Percentiles rank a stretch among this genome's conserved stretches.
Conservation (phyloP, 2,113 vertebrate species). For the Lepus europaeus region DNA sequence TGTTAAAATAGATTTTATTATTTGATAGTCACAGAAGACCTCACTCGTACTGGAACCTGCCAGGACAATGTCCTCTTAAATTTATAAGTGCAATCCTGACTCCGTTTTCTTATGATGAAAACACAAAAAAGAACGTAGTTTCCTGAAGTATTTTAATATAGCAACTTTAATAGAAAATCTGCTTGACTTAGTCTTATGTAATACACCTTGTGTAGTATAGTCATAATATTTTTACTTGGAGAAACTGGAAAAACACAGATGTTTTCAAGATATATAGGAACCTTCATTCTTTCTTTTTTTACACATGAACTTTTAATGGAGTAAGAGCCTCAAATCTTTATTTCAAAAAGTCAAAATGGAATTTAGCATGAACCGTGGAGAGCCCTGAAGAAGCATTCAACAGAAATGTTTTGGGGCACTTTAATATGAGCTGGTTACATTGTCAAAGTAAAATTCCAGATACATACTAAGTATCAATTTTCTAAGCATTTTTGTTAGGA, state of each 20-base stretch:
- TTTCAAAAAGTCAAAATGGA: slow-evolving; percentile 37
- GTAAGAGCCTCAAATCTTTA: background rate
- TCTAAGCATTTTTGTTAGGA: background rate
- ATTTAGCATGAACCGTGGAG: background rate
- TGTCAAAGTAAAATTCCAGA: background rate
- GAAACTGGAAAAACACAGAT: background rate
- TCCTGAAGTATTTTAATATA: background rate
- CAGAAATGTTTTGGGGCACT: background rate
- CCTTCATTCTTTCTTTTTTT: background rate
- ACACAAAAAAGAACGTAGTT: background rate
- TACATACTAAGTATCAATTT: background rate
- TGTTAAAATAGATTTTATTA: slow-evolving; percentile 50
- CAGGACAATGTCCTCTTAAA: slow-evolving; percentile 44
- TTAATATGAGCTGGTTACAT: background rate
- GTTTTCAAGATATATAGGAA: background rate
- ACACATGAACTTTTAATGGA: background rate
- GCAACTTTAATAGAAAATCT: slow-evolving; percentile 3
- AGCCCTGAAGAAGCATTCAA: background rate
- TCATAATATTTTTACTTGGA: background rate
- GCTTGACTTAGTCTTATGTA: background rate
- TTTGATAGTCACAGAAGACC: slow-evolving; percentile 35
- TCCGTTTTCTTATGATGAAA: slow-evolving; percentile 1
- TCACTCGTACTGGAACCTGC: background rate
- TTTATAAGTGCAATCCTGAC: slow-evolving; percentile 9
- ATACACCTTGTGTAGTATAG: background rate